Base-by-base conservation (phyloP, 2,888 invertebrate species). In the Operophtera brumata region DNA sequence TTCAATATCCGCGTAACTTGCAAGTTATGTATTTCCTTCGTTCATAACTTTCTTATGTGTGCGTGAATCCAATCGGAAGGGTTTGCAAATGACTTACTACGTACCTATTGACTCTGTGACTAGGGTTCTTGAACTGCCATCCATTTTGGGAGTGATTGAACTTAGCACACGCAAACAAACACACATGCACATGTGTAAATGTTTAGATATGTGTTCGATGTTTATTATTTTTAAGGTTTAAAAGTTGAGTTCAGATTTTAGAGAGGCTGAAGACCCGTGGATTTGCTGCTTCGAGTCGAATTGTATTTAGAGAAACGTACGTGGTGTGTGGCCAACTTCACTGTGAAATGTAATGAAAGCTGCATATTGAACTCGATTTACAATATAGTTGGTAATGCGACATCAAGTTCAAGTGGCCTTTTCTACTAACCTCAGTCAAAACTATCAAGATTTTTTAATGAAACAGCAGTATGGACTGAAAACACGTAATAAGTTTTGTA, bases 81-180 rank as follows among this genome's bases (percentile, higher is more conserved):
- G 32, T 28, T 45, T 30, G 39, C 14, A 42, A 42, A 41, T 47
- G 41, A 36, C 42, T 55, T 55, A 42, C 47, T 50, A n/a, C n/a
- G n/a, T n/a, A 12, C 10, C 8, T 44, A 42, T 35, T 35, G 14
- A 28, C 35, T 14, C 42, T 35, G 36, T 45, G 40, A 35, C 53
- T 57, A 61, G 60, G 56, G 65, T 66, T 61, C 62, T 60, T 62
- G 61, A 64, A 65, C 70, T 53, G 62, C 26, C 57, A 53, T 48
- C 50, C 62, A 58, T 67, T 71, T 69, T 49, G 68, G 68, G 59
- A 59, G 71, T 71, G 68, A 71, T 61, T 71, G 71, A 71, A 67
- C 71, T 62, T 55, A 57, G 36, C 46, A 51, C 59, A 57, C 52
- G 47, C 59, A 57, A 25, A 54, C 47, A 54, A 48, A 46, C 45